Evolutionary conservation across 2,113 vertebrate genomes (phyloP).

Genomic region (Cyprinus carpio): DNA sequence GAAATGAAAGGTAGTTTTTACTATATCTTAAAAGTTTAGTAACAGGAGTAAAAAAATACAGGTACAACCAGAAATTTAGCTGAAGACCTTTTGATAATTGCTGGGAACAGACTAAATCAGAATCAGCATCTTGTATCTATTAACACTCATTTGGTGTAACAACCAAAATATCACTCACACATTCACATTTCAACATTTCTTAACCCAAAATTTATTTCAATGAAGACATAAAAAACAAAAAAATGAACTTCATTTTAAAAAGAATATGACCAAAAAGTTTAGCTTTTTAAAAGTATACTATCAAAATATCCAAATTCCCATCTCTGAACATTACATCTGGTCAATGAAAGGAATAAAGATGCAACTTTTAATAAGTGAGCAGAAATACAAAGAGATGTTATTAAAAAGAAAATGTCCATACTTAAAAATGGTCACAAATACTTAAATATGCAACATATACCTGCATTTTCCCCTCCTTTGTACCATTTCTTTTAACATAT

Average conservation of each 20-base stretch:
- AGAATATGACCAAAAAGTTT: constrained; percentile 67
- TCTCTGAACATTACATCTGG: constrained; percentile 45
- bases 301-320: constrained; percentile 62
- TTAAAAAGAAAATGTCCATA: constrained; percentile 69
- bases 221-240: constrained; percentile 72
- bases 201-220: constrained; percentile 80
- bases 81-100: neutral
- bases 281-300: constrained; percentile 70
- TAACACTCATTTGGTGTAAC: neutral
- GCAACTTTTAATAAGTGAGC: constrained; percentile 62
- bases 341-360: constrained; percentile 61
- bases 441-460: constrained; percentile 61
- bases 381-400: constrained; percentile 69
- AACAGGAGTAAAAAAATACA: neutral
- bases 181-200: constrained; percentile 47
- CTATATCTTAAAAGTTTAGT: neutral
- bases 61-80: neutral
- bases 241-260: constrained; percentile 63
- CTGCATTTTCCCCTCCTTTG: constrained; percentile 55
- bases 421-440: constrained; percentile 67
- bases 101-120: neutral
- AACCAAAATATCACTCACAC: constrained; percentile 3
- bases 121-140: neutral
- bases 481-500: constrained; percentile 61
- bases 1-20: neutral